Conservation (phyloP, 2,113 vertebrate species). For the Gallinago media region DNA sequence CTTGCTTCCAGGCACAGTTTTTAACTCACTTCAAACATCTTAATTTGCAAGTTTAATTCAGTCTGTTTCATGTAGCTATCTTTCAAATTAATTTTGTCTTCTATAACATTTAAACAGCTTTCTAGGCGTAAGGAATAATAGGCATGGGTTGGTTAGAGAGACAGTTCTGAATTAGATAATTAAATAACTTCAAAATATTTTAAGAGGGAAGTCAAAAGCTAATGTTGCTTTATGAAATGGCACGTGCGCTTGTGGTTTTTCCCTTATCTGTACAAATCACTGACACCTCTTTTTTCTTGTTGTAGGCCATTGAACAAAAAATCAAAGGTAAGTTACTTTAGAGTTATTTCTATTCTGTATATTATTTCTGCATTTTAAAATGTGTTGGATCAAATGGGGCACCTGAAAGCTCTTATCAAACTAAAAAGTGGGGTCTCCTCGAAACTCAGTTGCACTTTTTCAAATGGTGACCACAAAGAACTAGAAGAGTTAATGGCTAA, state of each 20-base stretch:
- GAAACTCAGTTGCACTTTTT: not conserved
- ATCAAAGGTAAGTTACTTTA: constrained; percentile 85
- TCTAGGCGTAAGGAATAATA: constrained; percentile 18
- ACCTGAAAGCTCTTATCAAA: not conserved
- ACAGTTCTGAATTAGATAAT: constrained; percentile 18
- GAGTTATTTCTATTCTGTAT: constrained; percentile 39
- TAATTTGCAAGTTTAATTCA: constrained; percentile 64
- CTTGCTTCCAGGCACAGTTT: constrained; percentile 58
- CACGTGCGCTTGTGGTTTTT: not conserved
- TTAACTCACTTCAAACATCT: constrained; percentile 44
- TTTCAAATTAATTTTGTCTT: constrained; percentile 54
- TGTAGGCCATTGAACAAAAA: constrained; percentile 90
- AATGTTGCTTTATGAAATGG: not conserved
- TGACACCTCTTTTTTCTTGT: constrained; percentile 79
- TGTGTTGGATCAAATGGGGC: not conserved
- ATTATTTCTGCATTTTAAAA: not conserved
- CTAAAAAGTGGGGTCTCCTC: not conserved
- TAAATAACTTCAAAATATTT: constrained; percentile 31
- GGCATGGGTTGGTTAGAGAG: not conserved
- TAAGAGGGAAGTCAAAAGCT: constrained; percentile 2
- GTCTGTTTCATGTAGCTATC: constrained; percentile 46
- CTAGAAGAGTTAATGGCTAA: not conserved
- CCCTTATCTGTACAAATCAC: constrained; percentile 28
- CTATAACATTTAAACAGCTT: constrained; percentile 21
- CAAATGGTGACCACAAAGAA: not conserved